Conservation (phyloP, 2,888 invertebrate genomes). For the Coecobrya sp. region DNA sequence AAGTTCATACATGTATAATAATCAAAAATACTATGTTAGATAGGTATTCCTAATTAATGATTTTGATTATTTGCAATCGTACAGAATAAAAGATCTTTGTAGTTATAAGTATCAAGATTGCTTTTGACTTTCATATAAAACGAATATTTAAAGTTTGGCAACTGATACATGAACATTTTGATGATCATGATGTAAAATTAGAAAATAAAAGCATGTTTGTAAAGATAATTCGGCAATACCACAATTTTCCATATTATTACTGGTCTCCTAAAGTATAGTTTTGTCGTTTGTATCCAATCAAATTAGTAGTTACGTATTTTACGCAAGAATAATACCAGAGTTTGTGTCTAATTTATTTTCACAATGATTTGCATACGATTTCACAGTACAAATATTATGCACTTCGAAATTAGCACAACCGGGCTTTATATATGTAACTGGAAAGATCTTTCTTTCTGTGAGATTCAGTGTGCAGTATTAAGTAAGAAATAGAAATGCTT, state of each 20-base stretch:
- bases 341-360: neutral
- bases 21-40: slow-evolving; percentile 45
- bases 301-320: neutral
- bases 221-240: slow-evolving; percentile 77
- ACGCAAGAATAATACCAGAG: neutral
- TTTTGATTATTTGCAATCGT: slow-evolving; percentile 15
- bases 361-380: neutral
- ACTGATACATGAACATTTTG: slow-evolving; percentile 76
- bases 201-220: slow-evolving; percentile 48
- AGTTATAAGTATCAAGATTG: slow-evolving; percentile 25
- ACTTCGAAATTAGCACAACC: neutral
- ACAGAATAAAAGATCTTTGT: slow-evolving; percentile 7
- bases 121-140: neutral
- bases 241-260: slow-evolving; percentile 36
- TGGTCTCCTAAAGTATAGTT: slow-evolving; percentile 41
- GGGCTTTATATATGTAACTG: neutral
- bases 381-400: neutral
- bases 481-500: no score
- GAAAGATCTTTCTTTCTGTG: no score
- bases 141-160: slow-evolving; percentile 60
- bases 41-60: neutral
- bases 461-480: no score
- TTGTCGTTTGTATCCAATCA: neutral
- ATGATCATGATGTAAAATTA: slow-evolving; percentile 54
- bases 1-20: neutral